These are phyloP conservation scores for Numenius arquata DNA, from an alignment of 2,113 vertebrate species.

Conservation along the genomic window DNA sequence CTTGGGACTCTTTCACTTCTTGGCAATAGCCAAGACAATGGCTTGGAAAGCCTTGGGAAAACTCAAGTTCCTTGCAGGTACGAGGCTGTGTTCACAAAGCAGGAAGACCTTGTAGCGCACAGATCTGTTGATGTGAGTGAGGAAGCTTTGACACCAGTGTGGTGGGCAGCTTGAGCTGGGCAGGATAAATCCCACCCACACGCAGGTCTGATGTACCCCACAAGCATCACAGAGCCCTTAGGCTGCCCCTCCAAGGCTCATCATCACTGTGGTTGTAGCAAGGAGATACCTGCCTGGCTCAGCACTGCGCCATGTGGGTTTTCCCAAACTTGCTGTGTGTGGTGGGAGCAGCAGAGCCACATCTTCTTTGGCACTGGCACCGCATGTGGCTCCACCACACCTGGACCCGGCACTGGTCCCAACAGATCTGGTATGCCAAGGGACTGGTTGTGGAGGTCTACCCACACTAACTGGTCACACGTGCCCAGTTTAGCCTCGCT, in stretches of 20 bases:
- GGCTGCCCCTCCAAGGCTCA: background rate
- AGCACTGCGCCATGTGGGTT: rapidly evolving
- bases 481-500: background rate
- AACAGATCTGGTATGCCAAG: background rate
- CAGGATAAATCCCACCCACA: background rate
- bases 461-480: background rate
- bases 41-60: background rate
- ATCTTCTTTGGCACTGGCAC: background rate
- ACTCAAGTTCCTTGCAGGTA: background rate
- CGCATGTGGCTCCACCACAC: rapidly evolving
- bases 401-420: rapidly evolving
- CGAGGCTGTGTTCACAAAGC: background rate
- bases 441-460: background rate
- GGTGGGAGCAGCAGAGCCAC: rapidly evolving
- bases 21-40: background rate
- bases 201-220: background rate
- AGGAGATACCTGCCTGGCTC: background rate
- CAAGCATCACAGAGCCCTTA: background rate
- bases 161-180: background rate
- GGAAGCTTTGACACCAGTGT: background rate
- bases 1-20: background rate
- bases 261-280: background rate
- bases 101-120: background rate
- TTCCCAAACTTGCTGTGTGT: background rate
- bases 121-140: background rate